A percentile compares a stretch with the other conserved stretches of the same genome.
phyloP scores from a whole-genome alignment of 2,113 vertebrate genomes.

The Neoarius graeffei region DNA sequence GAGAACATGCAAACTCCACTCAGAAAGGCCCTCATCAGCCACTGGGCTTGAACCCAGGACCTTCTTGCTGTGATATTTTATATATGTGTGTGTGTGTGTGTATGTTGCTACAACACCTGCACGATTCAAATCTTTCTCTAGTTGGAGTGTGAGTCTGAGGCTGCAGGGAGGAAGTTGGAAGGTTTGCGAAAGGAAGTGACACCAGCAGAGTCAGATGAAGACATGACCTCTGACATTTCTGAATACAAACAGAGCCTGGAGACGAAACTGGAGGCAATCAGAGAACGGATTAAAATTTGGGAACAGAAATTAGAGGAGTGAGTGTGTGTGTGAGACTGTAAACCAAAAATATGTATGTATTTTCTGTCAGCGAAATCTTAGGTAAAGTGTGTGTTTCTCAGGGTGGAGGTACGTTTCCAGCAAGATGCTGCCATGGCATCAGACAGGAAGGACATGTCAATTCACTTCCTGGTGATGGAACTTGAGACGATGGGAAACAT shows the following conservation, averaged over 20 bases:
- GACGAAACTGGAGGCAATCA: conserved; percentile 72
- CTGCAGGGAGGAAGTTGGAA: conserved; percentile 51
- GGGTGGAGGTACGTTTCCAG: conserved; percentile 70
- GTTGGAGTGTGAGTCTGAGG: conserved; percentile 71
- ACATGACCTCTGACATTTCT: conserved; percentile 39
- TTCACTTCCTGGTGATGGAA: conserved; percentile 77
- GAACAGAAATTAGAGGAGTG: conserved; percentile 75
- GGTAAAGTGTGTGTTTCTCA: conserved; percentile 58
- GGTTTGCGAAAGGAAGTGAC: conserved; percentile 35
- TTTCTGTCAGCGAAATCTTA: not conserved
- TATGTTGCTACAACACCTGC: not conserved
- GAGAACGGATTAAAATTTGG: conserved; percentile 71
- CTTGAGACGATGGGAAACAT: conserved; percentile 83
- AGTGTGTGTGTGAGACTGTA: conserved; percentile 42
- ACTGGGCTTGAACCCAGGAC: no score
- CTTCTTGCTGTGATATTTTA: no score
- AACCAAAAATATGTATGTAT: conserved; percentile 46
- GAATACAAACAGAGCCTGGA: conserved; percentile 46
- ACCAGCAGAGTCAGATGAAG: conserved; percentile 50
- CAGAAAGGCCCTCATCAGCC: no score
- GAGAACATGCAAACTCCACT: no score
- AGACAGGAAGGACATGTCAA: conserved; percentile 65
- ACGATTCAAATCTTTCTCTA: conserved; percentile 46
- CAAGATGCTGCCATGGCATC: conserved; percentile 68
- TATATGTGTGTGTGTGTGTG: no score